Evolutionary conservation across 1,140 invertebrate genomes (phyloP).

Genomic region (Drosophila kohkoa): DNA sequence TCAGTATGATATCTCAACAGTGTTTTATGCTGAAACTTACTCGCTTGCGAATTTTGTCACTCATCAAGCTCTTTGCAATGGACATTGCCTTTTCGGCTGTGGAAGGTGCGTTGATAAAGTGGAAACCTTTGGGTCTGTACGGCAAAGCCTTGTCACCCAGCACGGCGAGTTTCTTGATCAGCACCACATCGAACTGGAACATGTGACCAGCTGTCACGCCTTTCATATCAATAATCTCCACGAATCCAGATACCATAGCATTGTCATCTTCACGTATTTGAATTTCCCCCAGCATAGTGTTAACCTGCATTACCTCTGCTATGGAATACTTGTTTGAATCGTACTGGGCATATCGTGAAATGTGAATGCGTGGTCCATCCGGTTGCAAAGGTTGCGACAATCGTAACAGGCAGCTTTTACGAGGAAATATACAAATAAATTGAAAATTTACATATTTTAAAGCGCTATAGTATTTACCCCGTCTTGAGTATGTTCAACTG

Average conservation of each 20-base stretch:
- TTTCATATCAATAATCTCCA: constrained; percentile 85
- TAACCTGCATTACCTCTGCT: constrained; percentile 81
- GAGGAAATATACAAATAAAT: neutral
- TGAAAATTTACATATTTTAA: neutral
- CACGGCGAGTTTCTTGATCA: constrained; percentile 86
- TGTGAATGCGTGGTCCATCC: constrained; percentile 85
- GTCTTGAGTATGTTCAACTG: constrained; percentile 72
- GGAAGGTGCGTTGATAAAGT: constrained; percentile 86
- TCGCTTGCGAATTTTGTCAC: constrained; percentile 86
- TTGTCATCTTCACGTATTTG: constrained; percentile 85
- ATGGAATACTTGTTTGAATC: constrained; percentile 85
- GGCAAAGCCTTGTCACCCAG: constrained; percentile 86
- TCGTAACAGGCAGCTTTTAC: constrained; percentile 65
- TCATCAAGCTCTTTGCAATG: constrained; percentile 85
- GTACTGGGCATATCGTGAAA: constrained; percentile 85
- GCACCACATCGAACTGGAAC: constrained; percentile 85
- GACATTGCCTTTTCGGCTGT: constrained; percentile 85
- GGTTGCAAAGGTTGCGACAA: constrained; percentile 81
- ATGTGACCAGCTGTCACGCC: constrained; percentile 85
- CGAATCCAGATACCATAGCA: constrained; percentile 84
- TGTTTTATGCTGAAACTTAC: constrained; percentile 66
- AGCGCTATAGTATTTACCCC: constrained; percentile 50
- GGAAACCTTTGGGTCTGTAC: constrained; percentile 86
- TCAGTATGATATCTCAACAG: neutral
- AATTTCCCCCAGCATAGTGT: constrained; percentile 85